These are phyloP conservation scores for Sitophilus oryzae DNA, from an alignment of 1,140 invertebrate genomes.

Conservation along the genomic window DNA sequence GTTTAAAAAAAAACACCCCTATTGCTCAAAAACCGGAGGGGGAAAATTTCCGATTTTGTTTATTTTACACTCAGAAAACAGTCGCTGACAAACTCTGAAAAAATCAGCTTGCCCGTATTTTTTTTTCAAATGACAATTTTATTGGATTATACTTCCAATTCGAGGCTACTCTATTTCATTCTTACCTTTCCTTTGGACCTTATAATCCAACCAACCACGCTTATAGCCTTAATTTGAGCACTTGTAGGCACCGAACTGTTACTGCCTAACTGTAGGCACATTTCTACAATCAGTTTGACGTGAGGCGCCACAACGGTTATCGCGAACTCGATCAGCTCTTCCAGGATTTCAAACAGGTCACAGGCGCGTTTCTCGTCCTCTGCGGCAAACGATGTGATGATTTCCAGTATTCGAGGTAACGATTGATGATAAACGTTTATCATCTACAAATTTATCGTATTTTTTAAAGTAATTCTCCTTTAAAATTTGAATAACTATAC, in stretches of 20 bases:
- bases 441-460: conserved; percentile 44
- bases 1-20: too few relatives aligned
- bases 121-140: too few relatives aligned
- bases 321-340: conserved; percentile 65
- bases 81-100: too few relatives aligned
- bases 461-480: not conserved
- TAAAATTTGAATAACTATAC: conserved; percentile 40
- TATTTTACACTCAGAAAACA: too few relatives aligned
- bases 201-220: conserved; percentile 47
- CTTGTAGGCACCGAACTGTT: conserved; percentile 52
- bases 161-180: too few relatives aligned
- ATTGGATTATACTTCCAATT: too few relatives aligned
- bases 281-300: conserved; percentile 57
- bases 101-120: too few relatives aligned
- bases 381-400: conserved; percentile 50
- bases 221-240: conserved; percentile 61
- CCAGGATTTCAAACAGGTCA: conserved; percentile 64
- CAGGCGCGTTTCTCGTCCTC: conserved; percentile 55
- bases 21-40: too few relatives aligned
- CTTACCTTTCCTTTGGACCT: conserved; percentile 43
- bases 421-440: conserved; percentile 57
- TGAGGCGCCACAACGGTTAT: conserved; percentile 58
- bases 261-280: conserved; percentile 59
- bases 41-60: too few relatives aligned
- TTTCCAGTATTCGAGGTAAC: conserved; percentile 56